These are phyloP conservation scores for Stratiomys singularior DNA, from an alignment of 2,888 invertebrate genomes.

Conservation along the genomic window DNA sequence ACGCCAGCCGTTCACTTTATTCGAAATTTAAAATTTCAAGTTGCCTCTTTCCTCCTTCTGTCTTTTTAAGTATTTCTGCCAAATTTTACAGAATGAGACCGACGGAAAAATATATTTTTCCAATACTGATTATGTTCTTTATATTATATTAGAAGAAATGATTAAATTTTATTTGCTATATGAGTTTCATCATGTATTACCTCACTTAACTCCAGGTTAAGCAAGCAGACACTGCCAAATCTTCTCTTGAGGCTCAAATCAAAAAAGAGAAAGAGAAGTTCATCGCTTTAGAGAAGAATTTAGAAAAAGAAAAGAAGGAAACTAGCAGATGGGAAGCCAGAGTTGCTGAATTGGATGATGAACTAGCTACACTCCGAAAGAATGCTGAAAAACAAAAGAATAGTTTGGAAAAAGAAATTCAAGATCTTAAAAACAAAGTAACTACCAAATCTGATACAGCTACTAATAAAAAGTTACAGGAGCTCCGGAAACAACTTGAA, in stretches of 20 bases:
- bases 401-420: slow-evolving; percentile 80
- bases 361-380: slow-evolving; percentile 70
- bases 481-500: slow-evolving; percentile 65
- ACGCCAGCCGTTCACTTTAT: too few relatives aligned
- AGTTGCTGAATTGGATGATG: slow-evolving; percentile 71
- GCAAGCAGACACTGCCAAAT: slow-evolving; percentile 66
- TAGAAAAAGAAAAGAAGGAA: slow-evolving; percentile 73
- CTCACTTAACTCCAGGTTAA: slow-evolving; percentile 60
- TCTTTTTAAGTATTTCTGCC: too few relatives aligned
- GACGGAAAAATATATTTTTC: too few relatives aligned
- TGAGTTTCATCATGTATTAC: too few relatives aligned
- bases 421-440: slow-evolving; percentile 77
- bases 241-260: slow-evolving; percentile 66
- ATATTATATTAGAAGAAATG: too few relatives aligned
- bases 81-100: too few relatives aligned
- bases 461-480: slow-evolving; percentile 75
- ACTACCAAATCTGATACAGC: slow-evolving; percentile 70
- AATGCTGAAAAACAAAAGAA: slow-evolving; percentile 74
- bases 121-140: too few relatives aligned
- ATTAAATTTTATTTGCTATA: too few relatives aligned
- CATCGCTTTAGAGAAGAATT: slow-evolving; percentile 71
- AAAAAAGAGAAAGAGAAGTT: slow-evolving; percentile 67
- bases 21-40: too few relatives aligned
- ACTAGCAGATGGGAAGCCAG: slow-evolving; percentile 74
- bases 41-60: too few relatives aligned